Percentiles rank a stretch among this genome's conserved stretches.
Evolutionary conservation across 2,888 invertebrate genomes (phyloP).

Genomic region (Phasia obesa): DNA sequence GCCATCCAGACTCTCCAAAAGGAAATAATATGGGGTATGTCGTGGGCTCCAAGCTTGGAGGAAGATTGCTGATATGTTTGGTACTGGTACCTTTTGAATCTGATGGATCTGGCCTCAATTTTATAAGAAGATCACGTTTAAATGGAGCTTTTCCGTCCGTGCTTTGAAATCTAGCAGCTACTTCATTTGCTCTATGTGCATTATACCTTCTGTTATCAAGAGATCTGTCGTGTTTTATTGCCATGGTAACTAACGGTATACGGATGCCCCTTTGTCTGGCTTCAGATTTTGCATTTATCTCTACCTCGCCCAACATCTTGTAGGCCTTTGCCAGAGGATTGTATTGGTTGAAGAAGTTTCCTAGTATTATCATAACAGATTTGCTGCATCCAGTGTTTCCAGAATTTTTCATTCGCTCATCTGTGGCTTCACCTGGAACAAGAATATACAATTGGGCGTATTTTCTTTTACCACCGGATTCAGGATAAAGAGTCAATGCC

Average conservation of each 20-base stretch:
- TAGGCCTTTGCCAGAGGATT: too few species aligned
- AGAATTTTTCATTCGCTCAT: background rate
- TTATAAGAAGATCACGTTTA: conserved; percentile 11
- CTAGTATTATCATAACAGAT: background rate
- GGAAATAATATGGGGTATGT: background rate
- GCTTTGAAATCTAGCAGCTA: background rate
- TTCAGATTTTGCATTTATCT: too few species aligned
- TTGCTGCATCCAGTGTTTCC: background rate
- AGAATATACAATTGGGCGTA: conserved; percentile 7
- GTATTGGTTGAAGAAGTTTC: too few species aligned
- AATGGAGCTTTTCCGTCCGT: background rate
- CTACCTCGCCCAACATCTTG: too few species aligned
- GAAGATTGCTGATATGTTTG: background rate
- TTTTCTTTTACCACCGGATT: conserved; percentile 4
- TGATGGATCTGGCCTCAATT: background rate
- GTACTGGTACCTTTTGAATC: background rate
- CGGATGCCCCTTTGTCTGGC: too few species aligned
- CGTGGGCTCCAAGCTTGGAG: background rate
- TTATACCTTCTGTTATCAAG: conserved; percentile 9
- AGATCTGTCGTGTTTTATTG: background rate
- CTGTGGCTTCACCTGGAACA: background rate
- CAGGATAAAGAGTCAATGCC: conserved; percentile 19
- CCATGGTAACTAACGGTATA: conserved; percentile 1
- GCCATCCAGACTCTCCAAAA: conserved; percentile 7
- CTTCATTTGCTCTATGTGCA: background rate